Base-by-base conservation (phyloP, 1,140 invertebrate genomes). In the Trichonephila clavata region DNA sequence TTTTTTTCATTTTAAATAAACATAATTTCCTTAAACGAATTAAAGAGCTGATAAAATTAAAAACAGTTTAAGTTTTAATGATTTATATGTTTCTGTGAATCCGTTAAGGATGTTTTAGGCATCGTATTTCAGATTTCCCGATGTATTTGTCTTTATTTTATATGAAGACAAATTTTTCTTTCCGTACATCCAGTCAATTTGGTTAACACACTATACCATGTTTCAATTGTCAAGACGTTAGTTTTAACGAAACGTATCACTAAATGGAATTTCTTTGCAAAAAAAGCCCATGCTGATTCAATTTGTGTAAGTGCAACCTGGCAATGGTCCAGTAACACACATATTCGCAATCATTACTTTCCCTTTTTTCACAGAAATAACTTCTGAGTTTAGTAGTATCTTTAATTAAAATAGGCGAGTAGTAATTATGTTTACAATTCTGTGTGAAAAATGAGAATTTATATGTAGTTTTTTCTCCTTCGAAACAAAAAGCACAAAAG, bases 271-370 rank as follows among this genome's bases (percentile, higher is more conserved):
- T 84, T 24, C 32, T 65, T 63, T 27, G 59, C 20, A 87, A 87
- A 86, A n/a, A 39, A 87, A 87, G 60, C 65, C 65, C 14, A 63
- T 63, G 27, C 50, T 87, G 86, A 92, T 92, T 83, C 60, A 92
- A 92, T 92, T 92, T 92, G 65, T 32, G 39, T 86, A 86, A 92
- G 81, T 86, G 83, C n/a, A n/a, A 10, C 21, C 32, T 92, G 91
- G 91, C 57, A 14, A 71, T 20, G 16, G n/a, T 27, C 91, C 91
- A 92, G n/a, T 65, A 61, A 39, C 61, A 86, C 60, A 68, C 86
- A 43, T 87, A 87, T 87, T 32, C 21, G 24, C 27, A 39, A 87
- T 87, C 61, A 65, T 61, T 87, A 39, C 84, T 63, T 39, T 84
- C 59, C 57, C 32, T 27, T 77, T 27, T 77, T 39, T 77, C 68